Evolutionary conservation across 1,140 invertebrate species (phyloP).

Genomic region (fruit fly (Drosophila melanogaster)): DNA sequence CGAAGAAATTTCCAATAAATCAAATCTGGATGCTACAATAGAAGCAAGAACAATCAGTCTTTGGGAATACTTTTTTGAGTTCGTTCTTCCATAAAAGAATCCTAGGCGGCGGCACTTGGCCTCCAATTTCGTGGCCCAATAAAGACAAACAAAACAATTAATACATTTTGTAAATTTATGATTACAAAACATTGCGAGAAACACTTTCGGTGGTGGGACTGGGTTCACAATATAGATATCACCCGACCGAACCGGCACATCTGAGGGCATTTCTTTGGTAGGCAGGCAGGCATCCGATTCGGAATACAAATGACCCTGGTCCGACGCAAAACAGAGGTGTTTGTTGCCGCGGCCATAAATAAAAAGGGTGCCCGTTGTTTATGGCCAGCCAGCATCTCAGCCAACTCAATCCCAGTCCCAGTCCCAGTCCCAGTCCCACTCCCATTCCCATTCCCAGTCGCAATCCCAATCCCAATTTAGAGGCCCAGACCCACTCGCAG

Average conservation of each 20-base stretch:
- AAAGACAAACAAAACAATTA: constrained; percentile 84
- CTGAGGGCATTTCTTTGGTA: constrained; percentile 35
- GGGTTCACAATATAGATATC: constrained; percentile 76
- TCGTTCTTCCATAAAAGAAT: constrained; percentile 27
- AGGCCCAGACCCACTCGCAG: constrained; percentile 37
- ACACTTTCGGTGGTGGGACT: constrained; percentile 60
- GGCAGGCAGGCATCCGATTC: constrained; percentile 18
- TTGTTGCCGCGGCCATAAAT: constrained; percentile 79
- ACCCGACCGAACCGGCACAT: constrained; percentile 45
- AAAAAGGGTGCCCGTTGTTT: constrained; percentile 82
- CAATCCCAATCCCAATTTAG: constrained; percentile 6
- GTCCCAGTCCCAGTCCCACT: constrained; percentile 15
- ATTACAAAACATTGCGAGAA: constrained; percentile 82
- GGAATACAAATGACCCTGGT: constrained; percentile 31
- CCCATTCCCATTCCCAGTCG: constrained; percentile 10
- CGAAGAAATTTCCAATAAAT: constrained; percentile 26
- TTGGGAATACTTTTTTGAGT: constrained; percentile 7
- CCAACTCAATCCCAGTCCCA: constrained; percentile 28
- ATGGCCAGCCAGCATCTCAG: constrained; percentile 57
- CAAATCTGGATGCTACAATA: constrained; percentile 27
- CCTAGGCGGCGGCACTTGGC: constrained; percentile 66
- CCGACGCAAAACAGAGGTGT: constrained; percentile 76
- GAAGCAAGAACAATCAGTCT: constrained; percentile 37
- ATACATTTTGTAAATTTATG: constrained; percentile 84
- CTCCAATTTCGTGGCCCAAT: constrained; percentile 74